phyloP scores from a whole-genome alignment of 2,113 vertebrate species.

The Bubalus kerabau region DNA sequence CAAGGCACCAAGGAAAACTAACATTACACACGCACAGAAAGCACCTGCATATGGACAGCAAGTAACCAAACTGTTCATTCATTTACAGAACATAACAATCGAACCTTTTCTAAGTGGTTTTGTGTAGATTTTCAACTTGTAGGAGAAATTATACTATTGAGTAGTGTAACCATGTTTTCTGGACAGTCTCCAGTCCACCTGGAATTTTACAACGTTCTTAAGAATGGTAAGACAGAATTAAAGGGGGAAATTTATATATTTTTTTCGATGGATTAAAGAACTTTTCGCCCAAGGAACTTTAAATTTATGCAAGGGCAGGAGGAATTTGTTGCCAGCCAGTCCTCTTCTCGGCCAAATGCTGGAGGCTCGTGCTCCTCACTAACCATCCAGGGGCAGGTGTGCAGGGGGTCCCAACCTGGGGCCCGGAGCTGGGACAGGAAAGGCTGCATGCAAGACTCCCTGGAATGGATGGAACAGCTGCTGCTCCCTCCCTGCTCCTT shows the following conservation, averaged over 20 bases:
- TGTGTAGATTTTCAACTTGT: not conserved
- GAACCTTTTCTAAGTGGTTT: not conserved
- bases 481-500: not conserved
- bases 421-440: not conserved
- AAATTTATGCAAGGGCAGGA: not conserved
- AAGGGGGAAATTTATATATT: not conserved
- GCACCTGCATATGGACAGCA: not conserved
- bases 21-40: not conserved
- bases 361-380: accelerated
- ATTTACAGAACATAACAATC: not conserved
- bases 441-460: not conserved
- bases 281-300: not conserved
- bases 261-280: not conserved
- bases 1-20: not conserved
- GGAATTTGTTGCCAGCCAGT: not conserved
- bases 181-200: not conserved
- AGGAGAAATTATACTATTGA: not conserved
- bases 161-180: not conserved
- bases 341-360: not conserved
- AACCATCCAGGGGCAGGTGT: not conserved
- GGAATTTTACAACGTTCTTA: not conserved
- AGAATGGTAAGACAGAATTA: not conserved
- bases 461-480: not conserved
- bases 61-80: not conserved
- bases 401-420: accelerated